These are phyloP conservation scores for Leucoptera coffeella DNA, from an alignment of 2,888 invertebrate species.

Conservation along the genomic window DNA sequence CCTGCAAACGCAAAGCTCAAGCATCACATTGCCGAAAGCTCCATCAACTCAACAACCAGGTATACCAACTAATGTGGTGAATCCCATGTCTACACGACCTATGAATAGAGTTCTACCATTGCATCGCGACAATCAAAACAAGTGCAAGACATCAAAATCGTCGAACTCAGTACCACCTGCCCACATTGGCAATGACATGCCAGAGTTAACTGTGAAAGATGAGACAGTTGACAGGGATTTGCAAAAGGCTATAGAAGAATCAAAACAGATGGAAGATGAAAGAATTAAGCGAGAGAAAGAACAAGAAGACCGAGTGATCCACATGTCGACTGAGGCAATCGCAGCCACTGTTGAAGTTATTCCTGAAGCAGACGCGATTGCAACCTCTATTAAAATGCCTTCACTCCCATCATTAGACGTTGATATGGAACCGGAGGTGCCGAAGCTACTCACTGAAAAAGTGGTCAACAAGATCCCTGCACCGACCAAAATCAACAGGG, in stretches of 20 bases:
- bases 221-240: slow-evolving; percentile 45
- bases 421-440: slow-evolving; percentile 27
- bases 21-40: slow-evolving; percentile 57
- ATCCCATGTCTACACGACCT: slow-evolving; percentile 62
- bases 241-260: slow-evolving; percentile 44
- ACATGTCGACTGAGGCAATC: too few species aligned
- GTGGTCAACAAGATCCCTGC: slow-evolving; percentile 21
- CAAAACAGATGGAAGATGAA: slow-evolving; percentile 42
- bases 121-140: slow-evolving; percentile 61
- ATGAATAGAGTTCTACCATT: slow-evolving; percentile 75
- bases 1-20: slow-evolving; percentile 43
- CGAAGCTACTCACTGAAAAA: slow-evolving; percentile 31
- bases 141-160: slow-evolving; percentile 27
- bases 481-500: slow-evolving; percentile 15
- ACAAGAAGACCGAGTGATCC: slow-evolving; percentile 17
- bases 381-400: slow-evolving; percentile 24
- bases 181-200: slow-evolving; percentile 41
- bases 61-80: slow-evolving; percentile 67
- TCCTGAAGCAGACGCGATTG: slow-evolving; percentile 24
- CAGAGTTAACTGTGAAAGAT: slow-evolving; percentile 44
- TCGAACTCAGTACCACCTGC: slow-evolving; percentile 20
- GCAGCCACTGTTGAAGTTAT: slow-evolving; percentile 27
- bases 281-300: slow-evolving; percentile 37
- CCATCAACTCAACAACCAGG: slow-evolving; percentile 54
- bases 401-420: slow-evolving; percentile 33